Conservation (phyloP, 2,888 invertebrate species). For the Spodoptera exigua region DNA sequence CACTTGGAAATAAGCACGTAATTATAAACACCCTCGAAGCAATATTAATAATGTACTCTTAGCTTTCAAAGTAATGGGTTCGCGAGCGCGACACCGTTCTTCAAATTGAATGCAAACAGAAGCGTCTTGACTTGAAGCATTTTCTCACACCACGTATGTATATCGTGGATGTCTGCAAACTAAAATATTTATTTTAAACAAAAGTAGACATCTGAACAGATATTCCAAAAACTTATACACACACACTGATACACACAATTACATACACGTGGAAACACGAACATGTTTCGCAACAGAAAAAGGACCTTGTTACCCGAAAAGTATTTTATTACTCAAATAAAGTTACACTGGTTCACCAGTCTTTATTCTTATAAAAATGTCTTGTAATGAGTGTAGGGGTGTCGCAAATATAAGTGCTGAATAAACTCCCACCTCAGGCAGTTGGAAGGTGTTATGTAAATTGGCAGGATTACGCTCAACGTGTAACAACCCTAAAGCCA, state of each 20-base stretch:
- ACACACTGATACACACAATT: not conserved
- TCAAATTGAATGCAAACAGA: constrained; percentile 54
- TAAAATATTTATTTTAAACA: constrained; percentile 31
- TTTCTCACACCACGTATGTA: constrained; percentile 34
- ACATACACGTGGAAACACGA: not conserved
- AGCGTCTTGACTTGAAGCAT: constrained; percentile 18
- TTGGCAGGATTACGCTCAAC: constrained; percentile 74
- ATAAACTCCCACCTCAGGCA: constrained; percentile 28
- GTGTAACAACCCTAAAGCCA: constrained; percentile 60
- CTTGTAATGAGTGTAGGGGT: constrained; percentile 29
- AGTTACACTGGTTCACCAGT: not conserved
- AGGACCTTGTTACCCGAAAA: not conserved
- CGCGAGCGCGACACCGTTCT: constrained; percentile 34
- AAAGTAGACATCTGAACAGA: constrained; percentile 7
- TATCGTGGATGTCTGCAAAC: constrained; percentile 16
- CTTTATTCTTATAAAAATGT: constrained; percentile 2
- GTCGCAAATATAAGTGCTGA: constrained; percentile 18
- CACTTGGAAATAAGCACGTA: constrained; percentile 37
- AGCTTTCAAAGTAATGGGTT: constrained; percentile 44
- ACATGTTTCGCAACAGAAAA: constrained; percentile 5
- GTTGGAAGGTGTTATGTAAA: constrained; percentile 70
- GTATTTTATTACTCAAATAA: constrained; percentile 1
- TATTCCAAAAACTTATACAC: not conserved
- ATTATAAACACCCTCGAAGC: constrained; percentile 46
- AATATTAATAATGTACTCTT: constrained; percentile 50